Conservation (phyloP, 1,140 invertebrate species). For the Argopecten irradians region DNA sequence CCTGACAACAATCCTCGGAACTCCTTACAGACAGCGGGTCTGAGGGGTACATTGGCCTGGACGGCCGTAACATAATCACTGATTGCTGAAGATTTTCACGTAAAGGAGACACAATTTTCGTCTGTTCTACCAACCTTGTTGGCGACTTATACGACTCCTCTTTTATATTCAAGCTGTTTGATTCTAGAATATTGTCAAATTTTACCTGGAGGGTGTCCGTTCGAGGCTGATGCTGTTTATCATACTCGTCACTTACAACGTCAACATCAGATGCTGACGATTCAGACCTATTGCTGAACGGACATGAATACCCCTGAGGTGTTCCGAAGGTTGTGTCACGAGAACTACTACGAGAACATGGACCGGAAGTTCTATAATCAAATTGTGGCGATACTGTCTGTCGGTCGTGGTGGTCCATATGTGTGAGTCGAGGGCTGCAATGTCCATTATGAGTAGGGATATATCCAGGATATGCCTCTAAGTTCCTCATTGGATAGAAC, state of each 20-base stretch:
- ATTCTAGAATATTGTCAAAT: slow-evolving; percentile 33
- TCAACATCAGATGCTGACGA: slow-evolving; percentile 74
- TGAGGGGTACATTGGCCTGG: not conserved
- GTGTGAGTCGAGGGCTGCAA: slow-evolving; percentile 43
- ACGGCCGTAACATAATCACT: slow-evolving; percentile 64
- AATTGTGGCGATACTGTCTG: slow-evolving; percentile 47
- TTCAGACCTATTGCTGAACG: slow-evolving; percentile 71
- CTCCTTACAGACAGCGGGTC: not conserved
- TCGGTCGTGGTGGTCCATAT: slow-evolving; percentile 32
- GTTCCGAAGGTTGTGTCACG: slow-evolving; percentile 60
- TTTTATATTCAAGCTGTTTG: slow-evolving; percentile 37
- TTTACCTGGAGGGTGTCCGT: slow-evolving; percentile 21
- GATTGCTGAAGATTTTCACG: slow-evolving; percentile 63
- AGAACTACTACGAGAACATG: slow-evolving; percentile 69
- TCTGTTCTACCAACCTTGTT: not conserved
- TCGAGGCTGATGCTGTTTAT: slow-evolving; percentile 53
- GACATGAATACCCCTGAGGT: slow-evolving; percentile 57
- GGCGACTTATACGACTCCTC: slow-evolving; percentile 54
- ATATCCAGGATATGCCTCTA: slow-evolving; percentile 58
- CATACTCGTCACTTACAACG: slow-evolving; percentile 69
- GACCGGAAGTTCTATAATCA: slow-evolving; percentile 63
- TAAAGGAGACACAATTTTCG: slow-evolving; percentile 30
- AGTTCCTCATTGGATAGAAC: slow-evolving; percentile 60
- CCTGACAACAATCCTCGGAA: not conserved
- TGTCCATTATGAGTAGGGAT: slow-evolving; percentile 7